Conservation (phyloP, 2,888 invertebrate species). For the Aleiodes leptofemur region DNA sequence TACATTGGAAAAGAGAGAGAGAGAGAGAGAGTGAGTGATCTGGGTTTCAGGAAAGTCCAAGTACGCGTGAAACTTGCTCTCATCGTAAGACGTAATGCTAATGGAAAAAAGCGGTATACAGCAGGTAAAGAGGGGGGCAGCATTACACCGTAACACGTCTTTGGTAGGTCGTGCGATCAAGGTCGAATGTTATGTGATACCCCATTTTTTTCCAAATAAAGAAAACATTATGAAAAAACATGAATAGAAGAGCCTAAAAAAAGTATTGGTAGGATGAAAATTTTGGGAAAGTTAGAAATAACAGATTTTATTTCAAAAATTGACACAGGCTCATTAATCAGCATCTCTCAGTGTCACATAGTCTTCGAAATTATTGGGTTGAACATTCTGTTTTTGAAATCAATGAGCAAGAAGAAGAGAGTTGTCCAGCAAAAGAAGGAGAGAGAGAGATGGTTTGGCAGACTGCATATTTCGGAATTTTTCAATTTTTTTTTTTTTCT, state of each 20-base stretch:
- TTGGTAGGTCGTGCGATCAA: conserved; percentile 57
- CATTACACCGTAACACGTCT: conserved; percentile 46
- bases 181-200: conserved; percentile 53
- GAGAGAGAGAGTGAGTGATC: neutral
- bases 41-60: conserved; percentile 31
- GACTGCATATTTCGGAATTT: neutral
- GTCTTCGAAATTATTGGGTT: neutral
- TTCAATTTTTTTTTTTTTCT: neutral
- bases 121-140: conserved; percentile 12
- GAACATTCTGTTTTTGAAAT: conserved; percentile 3
- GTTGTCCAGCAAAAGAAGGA: neutral
- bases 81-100: conserved; percentile 49
- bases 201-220: conserved; percentile 8
- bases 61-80: conserved; percentile 51
- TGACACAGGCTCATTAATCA: neutral
- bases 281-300: neutral
- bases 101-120: conserved; percentile 12
- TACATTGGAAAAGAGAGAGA: no score
- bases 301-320: neutral
- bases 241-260: neutral
- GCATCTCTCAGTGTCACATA: conserved; percentile 26
- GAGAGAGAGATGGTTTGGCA: neutral
- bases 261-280: neutral
- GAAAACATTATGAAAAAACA: conserved; percentile 6
- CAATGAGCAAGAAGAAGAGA: neutral